Evolutionary conservation across 1,140 invertebrate species (phyloP), one percentile per base, ranked within the genome.

Genomic region (Cataglyphis hispanica): DNA sequence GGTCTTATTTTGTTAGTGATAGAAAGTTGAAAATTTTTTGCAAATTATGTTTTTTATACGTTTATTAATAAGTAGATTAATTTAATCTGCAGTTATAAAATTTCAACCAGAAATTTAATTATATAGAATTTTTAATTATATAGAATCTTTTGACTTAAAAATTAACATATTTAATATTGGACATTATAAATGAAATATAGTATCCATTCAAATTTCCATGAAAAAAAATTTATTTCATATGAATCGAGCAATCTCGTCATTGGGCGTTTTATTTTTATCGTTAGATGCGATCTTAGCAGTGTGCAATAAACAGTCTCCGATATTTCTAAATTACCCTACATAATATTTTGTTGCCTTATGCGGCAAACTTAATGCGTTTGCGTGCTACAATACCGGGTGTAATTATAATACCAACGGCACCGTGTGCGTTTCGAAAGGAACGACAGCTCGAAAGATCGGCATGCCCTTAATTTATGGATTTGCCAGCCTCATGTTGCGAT

Each of bases 391-490:
- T 61, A 46, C 25, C 66, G 50, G 67, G 34, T 37, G 27, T 83
- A 83, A 83, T 83, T 83, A 74, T 83, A 83, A 83, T 56, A 46
- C 67, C 13, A 63, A 16, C 37, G 19, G 34, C 66, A 19, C 3
- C 46, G 16, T 50, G 27, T 22, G 64, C 64, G 50, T 83, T 83
- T 83, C 78, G 78, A 72, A 72, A 83, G 78, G 27, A 61, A 22
- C 63, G 58, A 80, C 31, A 50, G 78, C 53, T 83, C 78, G 66
- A 83, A 83, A 60, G 78, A 83, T 83, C 78, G 78, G 78, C 67
- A 74, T 83, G 78, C 78, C 67, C 78, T 83, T 83, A 83, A 83
- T 83, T 83, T 83, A 83, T 83, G 78, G 78, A 83, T 83, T 83
- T 83, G n/a, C 78, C 78, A 43, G 78, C 16, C 66, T 34, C 58